Percentiles rank a stretch among this genome's conserved stretches.
Evolutionary conservation across 2,888 invertebrate genomes (phyloP).

Genomic region (Tachystola acroxantha): DNA sequence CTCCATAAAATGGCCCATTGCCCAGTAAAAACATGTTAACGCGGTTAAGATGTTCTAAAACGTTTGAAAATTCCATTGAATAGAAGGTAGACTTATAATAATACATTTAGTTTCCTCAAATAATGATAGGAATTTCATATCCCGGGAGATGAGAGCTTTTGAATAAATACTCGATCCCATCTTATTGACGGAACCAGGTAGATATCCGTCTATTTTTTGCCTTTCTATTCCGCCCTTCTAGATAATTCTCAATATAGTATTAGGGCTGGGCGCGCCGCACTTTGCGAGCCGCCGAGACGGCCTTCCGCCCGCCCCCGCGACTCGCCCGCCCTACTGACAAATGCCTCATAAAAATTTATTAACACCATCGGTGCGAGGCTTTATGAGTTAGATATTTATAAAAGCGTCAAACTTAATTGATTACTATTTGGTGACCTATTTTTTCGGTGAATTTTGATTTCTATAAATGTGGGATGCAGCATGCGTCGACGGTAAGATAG

Average conservation of each 20-base stretch:
- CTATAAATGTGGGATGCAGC: not conserved
- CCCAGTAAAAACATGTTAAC: constrained; percentile 19
- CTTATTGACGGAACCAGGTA: constrained; percentile 3
- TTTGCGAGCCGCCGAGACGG: constrained; percentile 29
- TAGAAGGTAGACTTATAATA: too few species aligned
- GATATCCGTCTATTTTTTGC: constrained; percentile 19
- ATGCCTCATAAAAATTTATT: constrained; percentile 39
- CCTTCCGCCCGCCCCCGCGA: constrained; percentile 34
- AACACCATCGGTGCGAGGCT: constrained; percentile 16
- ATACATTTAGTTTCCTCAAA: too few species aligned
- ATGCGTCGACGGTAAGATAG: constrained; percentile 32
- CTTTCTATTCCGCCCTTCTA: constrained; percentile 22
- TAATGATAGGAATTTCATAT: too few species aligned
- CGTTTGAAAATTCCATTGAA: too few species aligned
- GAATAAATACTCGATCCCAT: not conserved
- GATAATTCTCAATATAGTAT: constrained; percentile 36
- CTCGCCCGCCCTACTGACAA: constrained; percentile 28
- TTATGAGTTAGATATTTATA: constrained; percentile 10
- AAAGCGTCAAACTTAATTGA: constrained; percentile 1
- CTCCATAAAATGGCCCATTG: constrained; percentile 37
- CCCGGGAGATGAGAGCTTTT: too few species aligned
- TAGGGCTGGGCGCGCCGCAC: constrained; percentile 34
- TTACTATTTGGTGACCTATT: not conserved
- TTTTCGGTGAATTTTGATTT: too few species aligned
- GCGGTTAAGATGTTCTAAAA: not conserved